A percentile compares a stretch with the other conserved stretches of the same genome.
phyloP scores from a whole-genome alignment of 2,113 vertebrate species.

The Fukomys damarensis region DNA sequence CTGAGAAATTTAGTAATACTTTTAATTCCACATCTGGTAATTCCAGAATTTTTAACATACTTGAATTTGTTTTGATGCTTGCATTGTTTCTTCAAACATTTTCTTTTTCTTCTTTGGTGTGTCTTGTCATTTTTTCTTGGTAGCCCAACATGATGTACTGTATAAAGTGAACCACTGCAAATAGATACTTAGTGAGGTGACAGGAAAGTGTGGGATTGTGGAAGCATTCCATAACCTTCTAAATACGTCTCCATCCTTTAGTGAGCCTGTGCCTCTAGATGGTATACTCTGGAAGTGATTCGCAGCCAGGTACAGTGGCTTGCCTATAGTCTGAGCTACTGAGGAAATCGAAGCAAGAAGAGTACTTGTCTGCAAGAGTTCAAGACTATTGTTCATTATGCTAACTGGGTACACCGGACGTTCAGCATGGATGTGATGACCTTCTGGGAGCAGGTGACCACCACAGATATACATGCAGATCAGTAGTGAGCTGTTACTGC shows the following conservation, averaged over 20 bases:
- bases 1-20: not conserved
- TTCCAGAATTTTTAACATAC: not conserved
- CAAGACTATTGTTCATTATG: not conserved
- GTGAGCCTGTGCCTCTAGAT: not conserved
- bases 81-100: not conserved
- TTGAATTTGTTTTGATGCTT: not conserved
- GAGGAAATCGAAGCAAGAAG: not conserved
- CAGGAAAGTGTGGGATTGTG: not conserved
- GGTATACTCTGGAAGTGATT: not conserved
- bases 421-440: too few relatives aligned
- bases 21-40: not conserved
- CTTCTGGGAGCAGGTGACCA: not conserved
- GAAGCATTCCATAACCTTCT: not conserved
- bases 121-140: not conserved
- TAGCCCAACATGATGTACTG: not conserved
- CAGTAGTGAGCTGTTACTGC: not conserved
- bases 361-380: not conserved
- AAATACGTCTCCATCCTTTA: not conserved
- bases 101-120: not conserved
- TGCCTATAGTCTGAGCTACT: not conserved
- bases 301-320: not conserved
- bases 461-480: too few relatives aligned
- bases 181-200: not conserved
- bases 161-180: not conserved
- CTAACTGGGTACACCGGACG: not conserved